Percentiles rank a stretch among this genome's conserved stretches.
Conservation (phyloP, 2,113 vertebrate species). For the Salvelinus sp. region DNA sequence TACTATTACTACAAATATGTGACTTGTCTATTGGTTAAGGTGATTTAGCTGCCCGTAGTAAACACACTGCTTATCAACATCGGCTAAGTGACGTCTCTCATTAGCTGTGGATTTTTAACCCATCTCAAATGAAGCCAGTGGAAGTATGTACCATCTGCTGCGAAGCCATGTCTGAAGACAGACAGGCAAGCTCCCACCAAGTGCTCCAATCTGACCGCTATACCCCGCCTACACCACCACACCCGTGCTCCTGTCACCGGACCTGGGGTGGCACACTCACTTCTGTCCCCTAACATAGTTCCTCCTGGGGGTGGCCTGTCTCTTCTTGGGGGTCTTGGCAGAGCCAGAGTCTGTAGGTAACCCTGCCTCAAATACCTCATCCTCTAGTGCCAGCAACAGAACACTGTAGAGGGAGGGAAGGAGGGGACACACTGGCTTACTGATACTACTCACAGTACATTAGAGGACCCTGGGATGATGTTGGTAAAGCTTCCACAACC, state of each 20-base stretch:
- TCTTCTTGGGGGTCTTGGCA: slow-evolving; percentile 39
- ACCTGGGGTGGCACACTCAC: slow-evolving; percentile 47
- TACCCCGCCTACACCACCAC: neutral
- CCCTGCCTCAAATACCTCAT: slow-evolving; percentile 23
- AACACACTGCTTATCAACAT: neutral
- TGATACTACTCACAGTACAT: neutral
- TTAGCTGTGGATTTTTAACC: neutral
- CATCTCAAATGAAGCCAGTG: neutral
- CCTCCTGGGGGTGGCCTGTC: slow-evolving; percentile 51
- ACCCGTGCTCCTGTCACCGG: neutral
- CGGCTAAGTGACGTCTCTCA: neutral
- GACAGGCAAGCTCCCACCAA: neutral
- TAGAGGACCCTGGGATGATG: no score
- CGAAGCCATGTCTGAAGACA: neutral
- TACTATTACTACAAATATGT: no score
- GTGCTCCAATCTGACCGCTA: neutral
- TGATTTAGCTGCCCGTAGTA: no score
- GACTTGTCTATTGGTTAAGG: no score
- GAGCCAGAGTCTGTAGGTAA: neutral
- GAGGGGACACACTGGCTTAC: neutral
- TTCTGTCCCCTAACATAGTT: slow-evolving; percentile 36
- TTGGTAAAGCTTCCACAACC: no score
- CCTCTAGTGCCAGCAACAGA: slow-evolving; percentile 22
- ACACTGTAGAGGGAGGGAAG: slow-evolving; percentile 35
- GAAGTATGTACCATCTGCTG: neutral